These are phyloP conservation scores for Tiliacea aurago DNA, from an alignment of 2,888 invertebrate genomes.

Conservation along the genomic window DNA sequence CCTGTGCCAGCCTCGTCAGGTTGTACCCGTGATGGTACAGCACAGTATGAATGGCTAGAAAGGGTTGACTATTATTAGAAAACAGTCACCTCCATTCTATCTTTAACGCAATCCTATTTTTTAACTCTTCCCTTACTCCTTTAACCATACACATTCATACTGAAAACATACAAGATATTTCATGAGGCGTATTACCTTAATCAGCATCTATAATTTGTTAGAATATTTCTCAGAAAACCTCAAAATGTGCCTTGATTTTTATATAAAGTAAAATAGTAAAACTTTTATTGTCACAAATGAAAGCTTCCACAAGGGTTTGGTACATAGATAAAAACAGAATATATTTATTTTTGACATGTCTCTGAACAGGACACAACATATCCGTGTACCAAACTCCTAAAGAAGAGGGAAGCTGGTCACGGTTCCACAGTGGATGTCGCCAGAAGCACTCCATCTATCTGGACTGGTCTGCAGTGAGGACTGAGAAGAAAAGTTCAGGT, in stretches of 20 bases:
- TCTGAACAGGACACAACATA: constrained; percentile 17
- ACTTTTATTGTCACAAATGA: background rate
- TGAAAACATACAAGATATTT: background rate
- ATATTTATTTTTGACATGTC: background rate
- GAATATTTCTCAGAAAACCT: background rate
- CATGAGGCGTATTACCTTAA: background rate
- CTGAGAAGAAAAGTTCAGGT: constrained; percentile 55
- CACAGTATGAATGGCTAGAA: background rate
- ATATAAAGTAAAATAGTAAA: background rate
- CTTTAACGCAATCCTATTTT: background rate
- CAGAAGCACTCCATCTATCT: constrained; percentile 59
- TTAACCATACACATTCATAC: background rate
- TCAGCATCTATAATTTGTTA: background rate
- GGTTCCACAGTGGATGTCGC: constrained; percentile 69
- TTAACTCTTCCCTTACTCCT: background rate
- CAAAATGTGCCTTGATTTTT: background rate
- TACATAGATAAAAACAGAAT: background rate
- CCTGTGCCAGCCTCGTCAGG: background rate
- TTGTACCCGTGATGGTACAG: background rate
- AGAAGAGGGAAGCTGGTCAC: constrained; percentile 59
- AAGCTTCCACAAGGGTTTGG: background rate
- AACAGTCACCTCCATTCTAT: background rate
- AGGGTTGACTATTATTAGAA: background rate
- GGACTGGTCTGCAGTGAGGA: constrained; percentile 59
- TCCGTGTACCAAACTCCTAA: background rate